Evolutionary conservation across 2,888 invertebrate genomes (phyloP), one percentile per base, ranked within the genome.

Genomic region (Eurytoma californica): DNA sequence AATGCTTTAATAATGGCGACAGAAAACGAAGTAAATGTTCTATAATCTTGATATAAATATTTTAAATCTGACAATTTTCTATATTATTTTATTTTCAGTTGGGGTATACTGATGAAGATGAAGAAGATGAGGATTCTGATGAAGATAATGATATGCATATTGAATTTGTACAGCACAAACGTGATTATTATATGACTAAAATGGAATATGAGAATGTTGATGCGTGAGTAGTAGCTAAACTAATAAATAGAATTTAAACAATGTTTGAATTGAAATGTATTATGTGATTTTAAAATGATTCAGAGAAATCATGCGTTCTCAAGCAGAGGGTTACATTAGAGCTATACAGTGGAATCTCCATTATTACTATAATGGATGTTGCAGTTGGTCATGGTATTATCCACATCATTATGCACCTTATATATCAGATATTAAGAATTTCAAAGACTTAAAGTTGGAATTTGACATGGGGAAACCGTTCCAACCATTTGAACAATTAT

Each of bases 301-400:
- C 86, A 96, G 96, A 2, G 94, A 95, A 84, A 95, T 96, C 9
- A 90, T 97, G 85, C 92, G 93, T 20, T 94, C 94, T 55, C 97
- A 97, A 91, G 96, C 97, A 0, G 94, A 95, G 87, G 94, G 96
- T 69, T 99, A 98, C 89, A 95, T 99, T 13, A 92, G 95, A 58
- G 98, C 98, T 0, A 94, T 99, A 68, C 98, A 99, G 86, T 99
- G 99, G 99, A 97, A 97, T 88, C 92, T 99, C 20, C 93, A 95
- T 88, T 99, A 99, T 90, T 99, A 99, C 90, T 99, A 98, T 91
- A 95, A 97, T 86, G 99, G 99, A 7, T 97, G 98, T 63, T 95
- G 96, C 70, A 98, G 98, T 0, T 99, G 99, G 99, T 96, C 97
- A 49, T 99, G 99, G 99, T 98, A 93, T 91, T 99, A 98, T 90